Evolutionary conservation across 2,113 vertebrate genomes (phyloP).

Genomic region (Proteles cristata): DNA sequence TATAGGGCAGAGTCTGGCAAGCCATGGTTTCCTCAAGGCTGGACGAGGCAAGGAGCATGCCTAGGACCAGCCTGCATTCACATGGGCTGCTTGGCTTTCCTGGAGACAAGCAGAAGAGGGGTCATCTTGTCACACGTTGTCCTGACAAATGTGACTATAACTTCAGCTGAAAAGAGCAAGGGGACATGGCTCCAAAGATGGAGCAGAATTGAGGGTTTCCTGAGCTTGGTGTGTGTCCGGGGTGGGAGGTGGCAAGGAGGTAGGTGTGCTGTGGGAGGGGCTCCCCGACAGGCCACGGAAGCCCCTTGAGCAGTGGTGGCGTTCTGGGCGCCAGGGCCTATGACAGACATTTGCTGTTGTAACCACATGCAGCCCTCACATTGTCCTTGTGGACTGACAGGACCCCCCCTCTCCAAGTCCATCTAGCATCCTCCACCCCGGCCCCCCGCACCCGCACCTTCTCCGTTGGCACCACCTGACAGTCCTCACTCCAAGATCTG

Average conservation of each 20-base stretch:
- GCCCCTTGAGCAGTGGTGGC: not conserved
- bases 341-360: not conserved
- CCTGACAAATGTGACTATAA: not conserved
- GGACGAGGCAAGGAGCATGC: not conserved
- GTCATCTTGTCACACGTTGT: not conserved
- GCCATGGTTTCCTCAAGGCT: not conserved
- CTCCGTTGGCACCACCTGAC: not conserved
- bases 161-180: not conserved
- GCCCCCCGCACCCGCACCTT: not conserved
- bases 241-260: accelerated
- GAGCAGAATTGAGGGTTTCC: not conserved
- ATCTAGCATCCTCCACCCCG: accelerated
- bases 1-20: not conserved
- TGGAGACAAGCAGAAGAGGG: not conserved
- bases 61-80: not conserved
- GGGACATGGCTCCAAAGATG: accelerated
- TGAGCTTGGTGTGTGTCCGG: not conserved
- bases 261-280: no score
- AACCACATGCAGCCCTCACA: not conserved
- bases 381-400: not conserved
- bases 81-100: not conserved
- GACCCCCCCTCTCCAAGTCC: not conserved
- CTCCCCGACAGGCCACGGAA: not conserved
- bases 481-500: not conserved
- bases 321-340: not conserved